Evolutionary conservation across 2,113 vertebrate species (phyloP), one percentile per base, ranked within the genome.

Genomic region (Anser cygnoides): DNA sequence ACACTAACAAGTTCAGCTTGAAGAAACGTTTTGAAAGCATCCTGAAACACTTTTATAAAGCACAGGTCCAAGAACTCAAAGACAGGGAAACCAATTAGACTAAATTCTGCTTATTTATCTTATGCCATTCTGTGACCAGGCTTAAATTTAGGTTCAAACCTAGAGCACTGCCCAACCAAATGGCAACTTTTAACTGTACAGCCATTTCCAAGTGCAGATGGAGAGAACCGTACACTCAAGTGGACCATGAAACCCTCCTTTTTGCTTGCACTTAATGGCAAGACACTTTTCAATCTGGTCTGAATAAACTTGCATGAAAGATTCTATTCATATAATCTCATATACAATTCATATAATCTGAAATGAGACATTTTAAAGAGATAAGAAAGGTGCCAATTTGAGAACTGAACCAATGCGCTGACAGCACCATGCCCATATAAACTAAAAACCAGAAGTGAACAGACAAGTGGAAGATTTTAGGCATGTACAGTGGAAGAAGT

Each of bases 381-480:
- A 13, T 25, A 59, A 76, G 37, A 70, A 83, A 65, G 66, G 10
- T 39, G 14, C 21, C 44, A 65, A 62, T 2, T 1, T 43, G 61
- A 67, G 61, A 89, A 91, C 5, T 7, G 29, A 89, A 29, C 52
- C 52, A 68, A 52, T 0, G 0, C 50, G 76, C 25, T 93, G 59
- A 63, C n/a, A 59, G 54, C 16, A 28, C 26, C 5, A 4, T 49
- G 39, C 7, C 26, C 55, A 28, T 0, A 55, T 1, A 31, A 26
- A 29, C 10, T 31, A 44, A 84, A 89, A 94, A 88, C 4, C 6
- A 58, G 75, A 91, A 90, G 44, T 17, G 21, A 89, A 39, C 26
- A 59, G 31, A 35, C 11, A 73, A 95, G 62, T 18, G 85, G 90
- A 94, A 94, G 79, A 67, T 58, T 83, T 87, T 50, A 80, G 76